Base-by-base conservation (phyloP, 2,797 vertebrate genomes). In the Perodicticus potto region DNA sequence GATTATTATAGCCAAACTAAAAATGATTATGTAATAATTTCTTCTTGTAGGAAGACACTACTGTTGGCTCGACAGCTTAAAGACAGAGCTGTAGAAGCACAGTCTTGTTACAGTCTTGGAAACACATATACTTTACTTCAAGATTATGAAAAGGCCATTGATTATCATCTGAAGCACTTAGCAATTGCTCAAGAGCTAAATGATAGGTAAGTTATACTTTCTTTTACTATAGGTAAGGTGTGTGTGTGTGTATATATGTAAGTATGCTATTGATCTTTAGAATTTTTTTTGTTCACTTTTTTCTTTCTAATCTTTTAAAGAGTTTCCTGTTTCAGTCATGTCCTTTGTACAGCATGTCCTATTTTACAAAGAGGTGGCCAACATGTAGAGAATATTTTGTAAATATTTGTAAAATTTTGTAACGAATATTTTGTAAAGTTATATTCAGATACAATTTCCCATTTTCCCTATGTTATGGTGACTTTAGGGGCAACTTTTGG, bases 121-220 rank as follows among this genome's bases (percentile, higher is more conserved):
- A 99, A 99, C 98, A 99, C 99, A 0, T 99, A 99, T 96, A 99
- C 99, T 0, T 98, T 99, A 61, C 99, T 99, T 27, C 99, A 99
- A 90, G 99, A 99, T 98, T 99, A 99, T 7, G 99, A 99, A 97
- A 99, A 99, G 97, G 99, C 99, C 92, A 99, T 99, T 69, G 99
- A 99, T 97, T 99, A 99, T 98, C 99, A 99, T 77, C 98, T 99
- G 94, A 99, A 99, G 97, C 99, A 99, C 97, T 99, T 99, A 78
- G 99, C 99, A 97, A 99, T 99, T 84, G 99, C 99, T 85, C 99
- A 99, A 96, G 99, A 99, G 95, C 98, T 99, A 86, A 99, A 99
- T 0, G 99, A 99, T 96, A 98, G 99, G 99, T 99, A 97, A 97
- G 87, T 55, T 45, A 27, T 2, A 7, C 22, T 45, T 20, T 34